These are phyloP conservation scores for Eristalis intricaria DNA, from an alignment of 2,888 invertebrate species.

Conservation along the genomic window DNA sequence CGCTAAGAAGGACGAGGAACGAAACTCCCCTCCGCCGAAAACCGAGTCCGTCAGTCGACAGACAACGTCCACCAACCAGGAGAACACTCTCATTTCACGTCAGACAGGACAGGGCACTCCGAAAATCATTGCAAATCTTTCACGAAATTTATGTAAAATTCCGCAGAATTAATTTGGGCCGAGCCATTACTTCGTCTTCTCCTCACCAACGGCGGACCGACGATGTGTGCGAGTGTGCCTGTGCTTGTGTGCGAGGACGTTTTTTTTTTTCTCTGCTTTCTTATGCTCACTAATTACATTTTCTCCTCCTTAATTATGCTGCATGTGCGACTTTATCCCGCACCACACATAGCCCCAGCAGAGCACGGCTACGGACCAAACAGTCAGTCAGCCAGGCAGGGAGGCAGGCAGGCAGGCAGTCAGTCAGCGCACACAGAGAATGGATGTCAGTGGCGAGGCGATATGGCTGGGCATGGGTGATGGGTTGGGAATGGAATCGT, in stretches of 20 bases:
- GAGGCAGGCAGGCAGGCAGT: not conserved
- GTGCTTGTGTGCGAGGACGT: not conserved
- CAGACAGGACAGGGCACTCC: slow-evolving; percentile 44
- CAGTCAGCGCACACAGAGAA: slow-evolving; percentile 6
- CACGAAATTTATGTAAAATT: slow-evolving; percentile 61
- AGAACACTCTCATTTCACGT: slow-evolving; percentile 3
- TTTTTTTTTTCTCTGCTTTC: slow-evolving; percentile 38
- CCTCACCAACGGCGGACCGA: not conserved
- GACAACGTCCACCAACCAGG: too few species aligned
- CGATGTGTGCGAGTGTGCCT: not conserved
- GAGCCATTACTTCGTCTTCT: slow-evolving; percentile 43
- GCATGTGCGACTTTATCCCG: slow-evolving; percentile 69
- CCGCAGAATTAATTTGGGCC: slow-evolving; percentile 69
- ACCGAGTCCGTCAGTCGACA: too few species aligned
- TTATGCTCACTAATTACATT: slow-evolving; percentile 70
- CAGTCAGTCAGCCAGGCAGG: not conserved
- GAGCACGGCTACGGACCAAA: not conserved
- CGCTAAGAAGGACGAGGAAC: not conserved
- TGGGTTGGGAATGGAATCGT: too few species aligned
- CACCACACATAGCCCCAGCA: slow-evolving; percentile 31
- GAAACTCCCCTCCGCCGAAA: not conserved
- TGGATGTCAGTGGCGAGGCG: not conserved
- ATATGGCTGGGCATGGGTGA: not conserved
- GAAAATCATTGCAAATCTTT: slow-evolving; percentile 61
- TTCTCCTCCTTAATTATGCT: slow-evolving; percentile 72